phyloP scores from a whole-genome alignment of 2,113 vertebrate species.

The Anarhynchus alexandrinus region DNA sequence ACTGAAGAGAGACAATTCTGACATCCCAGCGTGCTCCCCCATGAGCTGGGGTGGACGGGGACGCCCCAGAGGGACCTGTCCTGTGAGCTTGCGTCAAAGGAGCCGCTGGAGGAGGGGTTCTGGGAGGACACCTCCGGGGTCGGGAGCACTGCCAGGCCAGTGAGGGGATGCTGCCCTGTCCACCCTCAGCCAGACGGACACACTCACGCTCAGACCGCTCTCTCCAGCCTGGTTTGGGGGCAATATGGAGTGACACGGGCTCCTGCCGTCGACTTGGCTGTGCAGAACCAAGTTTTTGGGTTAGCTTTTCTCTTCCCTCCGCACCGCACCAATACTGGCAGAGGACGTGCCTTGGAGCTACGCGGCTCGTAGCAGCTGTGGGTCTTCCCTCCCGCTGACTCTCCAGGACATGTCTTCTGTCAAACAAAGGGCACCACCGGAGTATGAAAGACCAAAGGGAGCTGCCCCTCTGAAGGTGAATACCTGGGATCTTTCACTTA shows the following conservation, averaged over 20 bases:
- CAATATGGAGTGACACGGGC: background rate
- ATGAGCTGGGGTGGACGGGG: background rate
- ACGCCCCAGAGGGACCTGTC: background rate
- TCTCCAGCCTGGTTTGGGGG: background rate
- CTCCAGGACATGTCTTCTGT: background rate
- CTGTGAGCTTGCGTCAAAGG: background rate
- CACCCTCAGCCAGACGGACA: background rate
- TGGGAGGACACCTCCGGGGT: background rate
- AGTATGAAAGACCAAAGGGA: background rate
- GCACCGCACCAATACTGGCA: accelerated
- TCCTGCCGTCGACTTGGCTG: background rate
- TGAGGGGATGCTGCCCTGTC: background rate
- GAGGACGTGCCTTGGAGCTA: background rate
- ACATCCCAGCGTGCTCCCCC: background rate
- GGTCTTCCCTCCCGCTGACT: background rate
- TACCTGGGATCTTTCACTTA: background rate
- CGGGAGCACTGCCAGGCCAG: background rate
- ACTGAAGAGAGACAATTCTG: background rate
- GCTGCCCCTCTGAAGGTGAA: background rate
- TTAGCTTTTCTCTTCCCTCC: background rate
- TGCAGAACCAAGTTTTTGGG: too few species aligned
- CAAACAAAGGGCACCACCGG: background rate
- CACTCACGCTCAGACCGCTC: background rate
- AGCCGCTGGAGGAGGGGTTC: background rate
- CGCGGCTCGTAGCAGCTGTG: background rate